Percentiles rank a stretch among this genome's conserved stretches.
phyloP scores from a whole-genome alignment of 1,140 invertebrate genomes.

The Colletes gigas region DNA sequence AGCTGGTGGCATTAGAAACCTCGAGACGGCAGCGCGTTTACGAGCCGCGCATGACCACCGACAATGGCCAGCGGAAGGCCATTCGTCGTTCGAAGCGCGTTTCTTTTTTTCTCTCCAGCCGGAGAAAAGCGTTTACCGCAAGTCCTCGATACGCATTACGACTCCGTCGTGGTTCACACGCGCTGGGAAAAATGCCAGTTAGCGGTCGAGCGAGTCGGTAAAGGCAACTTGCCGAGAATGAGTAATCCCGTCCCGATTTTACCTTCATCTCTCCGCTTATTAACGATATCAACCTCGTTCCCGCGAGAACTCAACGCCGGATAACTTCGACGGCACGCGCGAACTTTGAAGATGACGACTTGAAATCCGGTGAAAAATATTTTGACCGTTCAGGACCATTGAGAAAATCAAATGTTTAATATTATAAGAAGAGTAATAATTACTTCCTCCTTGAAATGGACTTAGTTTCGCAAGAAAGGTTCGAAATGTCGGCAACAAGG shows the following conservation, averaged over 20 bases:
- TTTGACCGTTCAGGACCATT: no score
- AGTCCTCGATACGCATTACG: constrained; percentile 51
- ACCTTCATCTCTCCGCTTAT: constrained; percentile 9
- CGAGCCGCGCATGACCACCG: constrained; percentile 66
- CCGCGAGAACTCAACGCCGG: constrained; percentile 7
- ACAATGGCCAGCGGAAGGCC: constrained; percentile 64
- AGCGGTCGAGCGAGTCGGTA: constrained; percentile 29
- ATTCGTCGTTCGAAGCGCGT: constrained; percentile 59
- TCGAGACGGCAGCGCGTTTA: constrained; percentile 57
- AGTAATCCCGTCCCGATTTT: constrained; percentile 41
- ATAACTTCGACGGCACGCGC: neutral
- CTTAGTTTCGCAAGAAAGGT: no score
- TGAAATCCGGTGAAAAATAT: no score
- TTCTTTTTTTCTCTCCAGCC: constrained; percentile 47
- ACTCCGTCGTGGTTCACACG: constrained; percentile 50
- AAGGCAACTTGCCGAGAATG: constrained; percentile 46
- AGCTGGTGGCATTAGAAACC: constrained; percentile 60
- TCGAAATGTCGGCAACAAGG: no score
- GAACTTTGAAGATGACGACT: no score
- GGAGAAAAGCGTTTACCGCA: constrained; percentile 58
- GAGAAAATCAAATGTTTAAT: no score
- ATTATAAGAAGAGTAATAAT: no score
- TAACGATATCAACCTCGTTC: constrained; percentile 7
- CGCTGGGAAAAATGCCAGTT: constrained; percentile 59
- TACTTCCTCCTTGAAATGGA: no score